phyloP scores from a whole-genome alignment of 2,888 invertebrate genomes.

The Synergus gifuensis region DNA sequence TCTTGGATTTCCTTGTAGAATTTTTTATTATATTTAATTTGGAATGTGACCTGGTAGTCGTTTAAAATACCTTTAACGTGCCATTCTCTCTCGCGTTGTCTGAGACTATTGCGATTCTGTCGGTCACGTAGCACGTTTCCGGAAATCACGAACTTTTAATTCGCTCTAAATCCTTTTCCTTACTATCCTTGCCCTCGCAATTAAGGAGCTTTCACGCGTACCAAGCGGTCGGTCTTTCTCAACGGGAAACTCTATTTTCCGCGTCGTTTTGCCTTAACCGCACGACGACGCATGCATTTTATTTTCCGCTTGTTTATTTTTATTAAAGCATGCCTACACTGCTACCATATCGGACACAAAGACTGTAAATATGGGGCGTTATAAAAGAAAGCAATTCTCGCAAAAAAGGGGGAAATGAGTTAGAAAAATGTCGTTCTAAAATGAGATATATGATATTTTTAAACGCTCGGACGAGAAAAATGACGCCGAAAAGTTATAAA shows the following conservation, averaged over 20 bases:
- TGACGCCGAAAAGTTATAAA: no score
- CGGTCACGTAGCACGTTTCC: slow-evolving; percentile 27
- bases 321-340: slow-evolving; percentile 22
- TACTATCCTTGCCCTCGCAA: slow-evolving; percentile 31
- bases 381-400: background rate
- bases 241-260: slow-evolving; percentile 26
- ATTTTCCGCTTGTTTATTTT: slow-evolving; percentile 39
- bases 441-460: background rate
- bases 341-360: slow-evolving; percentile 7
- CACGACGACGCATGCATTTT: slow-evolving; percentile 43
- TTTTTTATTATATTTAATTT: background rate
- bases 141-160: slow-evolving; percentile 40
- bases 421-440: slow-evolving; percentile 20
- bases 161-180: slow-evolving; percentile 19
- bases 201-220: slow-evolving; percentile 43
- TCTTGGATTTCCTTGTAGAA: background rate
- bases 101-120: slow-evolving; percentile 33
- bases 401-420: background rate
- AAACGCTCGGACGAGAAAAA: background rate
- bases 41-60: background rate
- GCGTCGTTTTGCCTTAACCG: slow-evolving; percentile 40
- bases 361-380: slow-evolving; percentile 6
- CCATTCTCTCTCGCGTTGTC: background rate
- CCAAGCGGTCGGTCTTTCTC: slow-evolving; percentile 43
- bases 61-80: background rate